Evolutionary conservation across 2,113 vertebrate genomes (phyloP).

Genomic region (Eira barbara): DNA sequence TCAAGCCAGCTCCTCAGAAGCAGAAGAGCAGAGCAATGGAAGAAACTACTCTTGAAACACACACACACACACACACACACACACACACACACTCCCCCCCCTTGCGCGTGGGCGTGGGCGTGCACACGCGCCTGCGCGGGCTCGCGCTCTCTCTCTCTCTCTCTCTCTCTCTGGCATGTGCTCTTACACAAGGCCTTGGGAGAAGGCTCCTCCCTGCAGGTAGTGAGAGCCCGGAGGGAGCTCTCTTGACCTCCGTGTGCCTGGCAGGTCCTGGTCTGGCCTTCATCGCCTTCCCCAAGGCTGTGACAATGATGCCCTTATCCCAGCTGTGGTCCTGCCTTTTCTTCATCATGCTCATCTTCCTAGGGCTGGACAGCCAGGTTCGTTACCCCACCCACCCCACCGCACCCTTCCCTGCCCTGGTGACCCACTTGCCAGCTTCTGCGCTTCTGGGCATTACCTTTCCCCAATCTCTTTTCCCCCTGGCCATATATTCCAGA

Average conservation of each 20-base stretch:
- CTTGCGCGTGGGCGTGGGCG: too few species aligned
- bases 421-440: not conserved
- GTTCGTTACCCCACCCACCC: constrained; percentile 60
- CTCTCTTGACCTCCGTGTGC: not conserved
- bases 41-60: not conserved
- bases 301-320: constrained; percentile 89
- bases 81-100: too few species aligned
- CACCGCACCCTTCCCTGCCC: not conserved
- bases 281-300: constrained; percentile 91
- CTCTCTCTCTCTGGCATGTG: too few species aligned
- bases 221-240: rapidly evolving
- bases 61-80: rapidly evolving
- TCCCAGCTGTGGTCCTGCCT: constrained; percentile 93
- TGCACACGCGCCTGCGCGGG: too few species aligned
- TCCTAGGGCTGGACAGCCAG: constrained; percentile 94
- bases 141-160: too few species aligned
- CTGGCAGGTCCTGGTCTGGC: constrained; percentile 89
- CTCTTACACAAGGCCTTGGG: not conserved
- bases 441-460: not conserved
- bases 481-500: too few species aligned
- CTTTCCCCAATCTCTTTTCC: not conserved
- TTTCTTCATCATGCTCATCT: constrained; percentile 95
- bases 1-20: not conserved
- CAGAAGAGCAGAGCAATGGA: not conserved
- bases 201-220: not conserved